Evolutionary conservation across 53 echinoderm and acorn worm species (phyloP).

Genomic region (Holothuria leucospilota): DNA sequence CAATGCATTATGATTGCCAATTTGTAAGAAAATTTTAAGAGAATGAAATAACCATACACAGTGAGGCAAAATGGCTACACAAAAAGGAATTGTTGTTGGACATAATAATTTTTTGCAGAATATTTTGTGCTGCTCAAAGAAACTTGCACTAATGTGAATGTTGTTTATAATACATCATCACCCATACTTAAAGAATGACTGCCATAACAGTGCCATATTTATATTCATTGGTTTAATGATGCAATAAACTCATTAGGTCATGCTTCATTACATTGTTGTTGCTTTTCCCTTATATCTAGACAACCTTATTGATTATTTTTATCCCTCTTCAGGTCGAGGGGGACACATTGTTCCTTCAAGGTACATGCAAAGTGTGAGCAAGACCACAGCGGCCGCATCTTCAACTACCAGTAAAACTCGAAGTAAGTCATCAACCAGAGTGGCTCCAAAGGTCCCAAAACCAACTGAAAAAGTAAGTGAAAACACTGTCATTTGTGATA

Average conservation of each 20-base stretch:
- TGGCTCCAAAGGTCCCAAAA: constrained; percentile 1
- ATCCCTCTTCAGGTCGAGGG: constrained; percentile 3
- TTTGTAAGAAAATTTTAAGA: no score
- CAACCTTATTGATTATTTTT: neutral
- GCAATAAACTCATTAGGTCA: neutral
- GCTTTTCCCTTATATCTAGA: neutral
- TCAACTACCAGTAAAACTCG: constrained; percentile 15
- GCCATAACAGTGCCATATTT: no score
- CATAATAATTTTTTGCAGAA: no score
- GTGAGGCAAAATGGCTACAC: no score
- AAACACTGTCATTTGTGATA: neutral
- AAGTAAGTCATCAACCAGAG: neutral
- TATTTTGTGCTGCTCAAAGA: no score
- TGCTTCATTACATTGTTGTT: neutral
- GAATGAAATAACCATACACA: no score
- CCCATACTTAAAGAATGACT: no score
- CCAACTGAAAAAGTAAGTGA: neutral
- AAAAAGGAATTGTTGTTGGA: no score
- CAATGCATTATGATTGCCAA: no score
- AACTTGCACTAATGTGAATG: no score
- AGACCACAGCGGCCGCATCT: constrained; percentile 40
- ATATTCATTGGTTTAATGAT: no score
- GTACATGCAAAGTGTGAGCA: constrained; percentile 79
- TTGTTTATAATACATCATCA: no score
- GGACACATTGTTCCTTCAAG: constrained; percentile 74